Conservation (phyloP, 2,888 invertebrate genomes). For the Lamellibrachia columna region DNA sequence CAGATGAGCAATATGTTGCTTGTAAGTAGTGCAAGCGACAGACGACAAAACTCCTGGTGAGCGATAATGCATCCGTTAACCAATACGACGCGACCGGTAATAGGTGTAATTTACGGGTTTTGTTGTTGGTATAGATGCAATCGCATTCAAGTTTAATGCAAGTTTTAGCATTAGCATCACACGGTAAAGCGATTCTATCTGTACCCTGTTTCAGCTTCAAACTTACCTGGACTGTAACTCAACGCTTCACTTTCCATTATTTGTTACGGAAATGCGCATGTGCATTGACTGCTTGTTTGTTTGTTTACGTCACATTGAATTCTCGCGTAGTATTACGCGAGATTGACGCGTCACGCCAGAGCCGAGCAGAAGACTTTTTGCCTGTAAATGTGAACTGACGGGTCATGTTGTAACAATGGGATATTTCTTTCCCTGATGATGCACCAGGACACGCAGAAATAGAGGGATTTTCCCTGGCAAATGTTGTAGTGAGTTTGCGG, state of each 20-base stretch:
- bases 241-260: background rate
- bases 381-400: background rate
- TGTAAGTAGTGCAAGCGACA: background rate
- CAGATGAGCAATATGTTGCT: background rate
- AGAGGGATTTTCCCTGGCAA: constrained; percentile 7
- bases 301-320: constrained; percentile 5
- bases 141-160: background rate
- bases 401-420: background rate
- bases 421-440: background rate
- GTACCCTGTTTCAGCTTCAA: background rate
- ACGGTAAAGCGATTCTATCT: background rate
- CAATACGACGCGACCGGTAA: background rate
- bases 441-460: constrained; percentile 16
- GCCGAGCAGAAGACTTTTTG: constrained; percentile 9
- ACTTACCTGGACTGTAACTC: constrained; percentile 6
- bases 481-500: constrained; percentile 5
- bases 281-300: background rate
- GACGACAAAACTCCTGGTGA: background rate
- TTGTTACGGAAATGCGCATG: constrained; percentile 3
- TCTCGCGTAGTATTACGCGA: background rate
- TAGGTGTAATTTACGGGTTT: background rate
- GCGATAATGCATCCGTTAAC: background rate
- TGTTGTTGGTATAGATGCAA: background rate
- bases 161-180: background rate
- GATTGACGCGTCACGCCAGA: constrained; percentile 3